Percentiles rank a stretch among this genome's conserved stretches.
These are phyloP conservation scores for Carposina sasakii DNA, from an alignment of 1,140 invertebrate species.

Conservation along the genomic window DNA sequence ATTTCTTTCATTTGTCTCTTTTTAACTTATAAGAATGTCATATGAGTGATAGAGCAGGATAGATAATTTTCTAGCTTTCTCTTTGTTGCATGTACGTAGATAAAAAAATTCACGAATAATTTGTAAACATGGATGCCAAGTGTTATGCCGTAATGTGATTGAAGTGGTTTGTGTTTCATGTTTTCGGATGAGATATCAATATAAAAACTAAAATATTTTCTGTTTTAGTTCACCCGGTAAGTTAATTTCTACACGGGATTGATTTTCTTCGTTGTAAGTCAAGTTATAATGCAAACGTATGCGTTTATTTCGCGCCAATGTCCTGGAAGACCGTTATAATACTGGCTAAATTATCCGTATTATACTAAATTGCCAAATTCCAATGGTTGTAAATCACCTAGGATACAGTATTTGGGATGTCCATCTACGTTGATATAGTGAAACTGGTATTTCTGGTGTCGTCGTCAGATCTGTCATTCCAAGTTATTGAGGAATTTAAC, in stretches of 20 bases:
- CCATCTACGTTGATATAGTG: not conserved
- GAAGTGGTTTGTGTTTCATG: slow-evolving; percentile 26
- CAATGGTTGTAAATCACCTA: not conserved
- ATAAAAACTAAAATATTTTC: no score
- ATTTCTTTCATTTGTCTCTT: slow-evolving; percentile 35
- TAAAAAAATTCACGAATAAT: slow-evolving; percentile 62
- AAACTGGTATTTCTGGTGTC: slow-evolving; percentile 63
- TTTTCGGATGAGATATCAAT: no score
- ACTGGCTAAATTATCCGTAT: slow-evolving; percentile 22
- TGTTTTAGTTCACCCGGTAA: not conserved
- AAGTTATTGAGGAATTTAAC: no score
- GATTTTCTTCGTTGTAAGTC: slow-evolving; percentile 8
- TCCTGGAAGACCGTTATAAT: slow-evolving; percentile 60
- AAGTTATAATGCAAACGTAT: slow-evolving; percentile 62
- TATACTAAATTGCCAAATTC: not conserved
- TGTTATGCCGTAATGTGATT: slow-evolving; percentile 36
- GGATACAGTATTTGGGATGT: not conserved
- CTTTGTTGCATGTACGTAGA: slow-evolving; percentile 48
- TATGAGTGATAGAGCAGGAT: slow-evolving; percentile 48
- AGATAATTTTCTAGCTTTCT: slow-evolving; percentile 56
- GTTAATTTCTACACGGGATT: not conserved
- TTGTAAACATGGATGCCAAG: slow-evolving; percentile 70
- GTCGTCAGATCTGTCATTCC: slow-evolving; percentile 68
- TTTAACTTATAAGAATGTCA: no score
- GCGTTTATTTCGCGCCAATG: slow-evolving; percentile 69